Percentiles rank a stretch among this genome's conserved stretches.
Evolutionary conservation across 2,888 invertebrate genomes (phyloP).

Genomic region (Nesidiocoris tenuis): DNA sequence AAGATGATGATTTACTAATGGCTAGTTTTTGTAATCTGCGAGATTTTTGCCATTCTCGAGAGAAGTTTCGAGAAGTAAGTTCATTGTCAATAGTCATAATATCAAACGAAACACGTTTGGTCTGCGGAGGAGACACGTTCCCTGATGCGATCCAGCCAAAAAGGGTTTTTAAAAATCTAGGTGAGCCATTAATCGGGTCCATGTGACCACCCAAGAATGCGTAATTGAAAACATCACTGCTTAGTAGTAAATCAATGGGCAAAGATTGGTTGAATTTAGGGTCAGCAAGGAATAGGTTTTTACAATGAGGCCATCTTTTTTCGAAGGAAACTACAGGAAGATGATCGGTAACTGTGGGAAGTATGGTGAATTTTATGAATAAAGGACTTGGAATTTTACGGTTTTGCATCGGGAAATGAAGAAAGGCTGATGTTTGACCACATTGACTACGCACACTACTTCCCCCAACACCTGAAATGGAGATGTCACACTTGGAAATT

Average conservation of each 20-base stretch:
- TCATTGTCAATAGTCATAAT: neutral
- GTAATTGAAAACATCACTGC: neutral
- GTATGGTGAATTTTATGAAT: no score
- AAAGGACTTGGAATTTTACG: no score
- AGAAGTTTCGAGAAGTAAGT: neutral
- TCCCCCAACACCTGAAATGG: no score
- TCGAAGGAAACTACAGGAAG: slow-evolving; percentile 6
- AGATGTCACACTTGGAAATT: no score
- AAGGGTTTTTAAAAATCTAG: neutral
- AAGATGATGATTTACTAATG: no score
- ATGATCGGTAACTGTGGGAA: neutral
- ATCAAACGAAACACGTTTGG: neutral
- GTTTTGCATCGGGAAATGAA: no score
- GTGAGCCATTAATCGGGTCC: neutral
- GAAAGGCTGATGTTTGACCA: no score
- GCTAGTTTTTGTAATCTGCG: no score
- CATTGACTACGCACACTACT: no score
- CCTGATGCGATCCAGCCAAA: slow-evolving; percentile 13
- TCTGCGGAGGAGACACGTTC: neutral
- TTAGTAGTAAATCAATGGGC: neutral
- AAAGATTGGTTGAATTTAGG: neutral
- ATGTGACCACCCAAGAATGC: neutral
- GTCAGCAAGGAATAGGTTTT: neutral
- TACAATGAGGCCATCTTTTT: neutral
- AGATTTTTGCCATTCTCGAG: no score